A percentile compares a stretch with the other conserved stretches of the same genome.
Evolutionary conservation across 2,888 invertebrate genomes (phyloP).

Genomic region (Opisthograptis luteolata): DNA sequence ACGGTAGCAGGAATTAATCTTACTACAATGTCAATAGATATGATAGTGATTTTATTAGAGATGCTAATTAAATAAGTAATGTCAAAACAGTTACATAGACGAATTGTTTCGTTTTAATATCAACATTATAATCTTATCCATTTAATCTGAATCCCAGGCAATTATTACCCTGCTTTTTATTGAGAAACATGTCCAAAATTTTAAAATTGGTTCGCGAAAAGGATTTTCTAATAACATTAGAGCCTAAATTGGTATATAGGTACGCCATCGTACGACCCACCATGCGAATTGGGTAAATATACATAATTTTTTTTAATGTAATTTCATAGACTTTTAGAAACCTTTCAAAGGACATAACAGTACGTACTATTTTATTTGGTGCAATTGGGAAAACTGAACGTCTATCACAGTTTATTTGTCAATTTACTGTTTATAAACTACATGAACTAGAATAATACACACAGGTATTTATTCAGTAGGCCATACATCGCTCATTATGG

Average conservation of each 20-base stretch:
- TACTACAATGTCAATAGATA: slow-evolving; percentile 15
- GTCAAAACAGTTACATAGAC: slow-evolving; percentile 18
- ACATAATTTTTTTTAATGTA: slow-evolving; percentile 6
- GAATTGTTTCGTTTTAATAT: slow-evolving; percentile 39
- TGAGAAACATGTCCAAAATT: slow-evolving; percentile 68
- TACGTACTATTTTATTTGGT: slow-evolving; percentile 12
- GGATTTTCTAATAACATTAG: slow-evolving; percentile 49
- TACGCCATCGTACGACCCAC: slow-evolving; percentile 19
- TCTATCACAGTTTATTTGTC: slow-evolving; percentile 59
- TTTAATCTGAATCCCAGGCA: slow-evolving; percentile 72
- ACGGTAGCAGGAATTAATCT: slow-evolving; percentile 5
- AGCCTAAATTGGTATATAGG: slow-evolving; percentile 33
- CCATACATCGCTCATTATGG: slow-evolving; percentile 1
- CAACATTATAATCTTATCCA: slow-evolving; percentile 58
- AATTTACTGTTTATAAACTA: slow-evolving; percentile 28
- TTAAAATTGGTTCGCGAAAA: slow-evolving; percentile 72
- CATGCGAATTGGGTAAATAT: slow-evolving; percentile 18
- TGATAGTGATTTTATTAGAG: slow-evolving; percentile 8
- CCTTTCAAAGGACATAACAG: slow-evolving; percentile 1
- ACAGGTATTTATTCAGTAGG: slow-evolving; percentile 7
- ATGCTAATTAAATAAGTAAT: slow-evolving; percentile 18
- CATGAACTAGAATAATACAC: slow-evolving; percentile 8
- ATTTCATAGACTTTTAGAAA: slow-evolving; percentile 6
- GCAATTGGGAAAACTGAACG: slow-evolving; percentile 40
- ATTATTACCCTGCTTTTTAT: slow-evolving; percentile 76